Evolutionary conservation across 2,113 vertebrate genomes (phyloP).

Genomic region (Nothocercus julius): DNA sequence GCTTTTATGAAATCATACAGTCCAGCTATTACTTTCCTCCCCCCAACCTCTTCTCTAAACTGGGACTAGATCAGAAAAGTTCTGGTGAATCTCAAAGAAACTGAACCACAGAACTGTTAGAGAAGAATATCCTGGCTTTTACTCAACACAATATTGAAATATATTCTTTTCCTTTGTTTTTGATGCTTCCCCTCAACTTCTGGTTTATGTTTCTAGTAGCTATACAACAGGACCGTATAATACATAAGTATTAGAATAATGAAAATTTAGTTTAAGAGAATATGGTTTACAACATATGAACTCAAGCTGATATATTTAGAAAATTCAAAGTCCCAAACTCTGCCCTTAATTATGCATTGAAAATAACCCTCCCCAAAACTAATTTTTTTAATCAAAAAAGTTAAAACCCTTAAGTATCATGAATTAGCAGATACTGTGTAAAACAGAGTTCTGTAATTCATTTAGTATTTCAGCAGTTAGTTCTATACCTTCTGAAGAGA

Average conservation of each 20-base stretch:
- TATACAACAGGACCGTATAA: not conserved
- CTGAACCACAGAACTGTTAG: not conserved
- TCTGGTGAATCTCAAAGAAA: not conserved
- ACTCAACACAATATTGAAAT: not conserved
- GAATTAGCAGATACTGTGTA: not conserved
- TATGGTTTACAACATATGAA: not conserved
- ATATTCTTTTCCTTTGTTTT: not conserved
- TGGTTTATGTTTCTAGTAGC: not conserved
- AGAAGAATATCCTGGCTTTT: not conserved
- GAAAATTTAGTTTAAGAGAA: not conserved
- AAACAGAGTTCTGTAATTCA: not conserved
- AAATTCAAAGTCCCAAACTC: not conserved
- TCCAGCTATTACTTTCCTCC: not conserved
- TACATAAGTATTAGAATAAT: not conserved
- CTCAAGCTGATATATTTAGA: not conserved
- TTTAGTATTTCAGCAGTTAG: not conserved
- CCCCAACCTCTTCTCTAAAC: too few species aligned
- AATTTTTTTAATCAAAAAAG: not conserved
- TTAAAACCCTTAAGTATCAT: not conserved
- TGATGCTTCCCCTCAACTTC: not conserved
- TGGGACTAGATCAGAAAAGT: not conserved
- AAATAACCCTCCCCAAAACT: not conserved
- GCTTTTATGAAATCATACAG: not conserved
- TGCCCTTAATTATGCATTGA: not conserved
- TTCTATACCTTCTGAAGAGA: not conserved